A percentile compares a stretch with the other conserved stretches of the same genome.
Conservation (phyloP, 2,888 invertebrate species). For the Graphium colonna region DNA sequence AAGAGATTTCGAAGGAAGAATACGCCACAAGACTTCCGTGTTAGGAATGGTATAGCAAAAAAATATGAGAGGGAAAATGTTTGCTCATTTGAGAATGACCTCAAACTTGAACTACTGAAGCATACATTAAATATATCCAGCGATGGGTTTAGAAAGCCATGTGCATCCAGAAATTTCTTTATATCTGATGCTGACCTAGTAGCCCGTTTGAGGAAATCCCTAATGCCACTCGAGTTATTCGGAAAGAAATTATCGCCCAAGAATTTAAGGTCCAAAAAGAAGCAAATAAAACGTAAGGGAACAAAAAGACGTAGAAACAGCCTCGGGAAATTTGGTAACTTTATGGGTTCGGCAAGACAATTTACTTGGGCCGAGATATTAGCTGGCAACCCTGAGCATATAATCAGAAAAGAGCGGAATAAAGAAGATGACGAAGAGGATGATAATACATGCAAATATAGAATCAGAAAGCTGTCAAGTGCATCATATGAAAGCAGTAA, state of each 20-base stretch:
- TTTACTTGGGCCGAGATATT: constrained; percentile 85
- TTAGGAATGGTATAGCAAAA: constrained; percentile 64
- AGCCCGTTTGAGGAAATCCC: constrained; percentile 65
- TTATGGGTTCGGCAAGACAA: constrained; percentile 68
- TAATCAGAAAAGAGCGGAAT: constrained; percentile 76
- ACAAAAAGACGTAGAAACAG: constrained; percentile 64
- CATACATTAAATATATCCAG: constrained; percentile 67
- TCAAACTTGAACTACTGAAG: constrained; percentile 66
- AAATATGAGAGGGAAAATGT: constrained; percentile 67
- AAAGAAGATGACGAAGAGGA: constrained; percentile 40
- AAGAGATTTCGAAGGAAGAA: constrained; percentile 64
- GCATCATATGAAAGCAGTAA: constrained; percentile 55
- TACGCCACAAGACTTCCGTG: constrained; percentile 59
- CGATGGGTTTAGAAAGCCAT: constrained; percentile 69
- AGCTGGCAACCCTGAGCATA: constrained; percentile 82
- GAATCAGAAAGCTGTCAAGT: constrained; percentile 65
- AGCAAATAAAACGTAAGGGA: constrained; percentile 67
- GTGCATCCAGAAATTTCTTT: constrained; percentile 69
- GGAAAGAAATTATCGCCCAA: constrained; percentile 81
- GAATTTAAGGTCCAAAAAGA: constrained; percentile 82
- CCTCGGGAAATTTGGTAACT: constrained; percentile 74
- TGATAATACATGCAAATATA: constrained; percentile 64
- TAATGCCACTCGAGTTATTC: constrained; percentile 72
- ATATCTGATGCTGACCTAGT: constrained; percentile 71
- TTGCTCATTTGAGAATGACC: constrained; percentile 61